Percentiles rank a stretch among this genome's conserved stretches.
Evolutionary conservation across 2,888 invertebrate genomes (phyloP).

Genomic region (Nephrotoma appendiculata): DNA sequence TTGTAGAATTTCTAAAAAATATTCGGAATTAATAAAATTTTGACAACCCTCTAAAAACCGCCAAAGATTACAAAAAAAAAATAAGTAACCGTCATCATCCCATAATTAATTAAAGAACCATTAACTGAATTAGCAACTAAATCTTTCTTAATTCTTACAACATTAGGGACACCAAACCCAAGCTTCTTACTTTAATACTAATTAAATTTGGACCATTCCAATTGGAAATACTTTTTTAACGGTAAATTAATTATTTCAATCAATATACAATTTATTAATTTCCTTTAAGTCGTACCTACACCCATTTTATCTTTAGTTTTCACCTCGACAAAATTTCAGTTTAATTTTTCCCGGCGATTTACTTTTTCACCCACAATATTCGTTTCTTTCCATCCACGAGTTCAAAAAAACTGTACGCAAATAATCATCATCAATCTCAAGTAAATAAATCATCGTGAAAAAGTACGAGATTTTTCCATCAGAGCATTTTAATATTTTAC

Average conservation of each 20-base stretch:
- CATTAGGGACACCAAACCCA: background rate
- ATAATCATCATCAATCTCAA: background rate
- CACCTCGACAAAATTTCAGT: background rate
- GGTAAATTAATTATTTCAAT: background rate
- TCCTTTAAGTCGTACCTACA: background rate
- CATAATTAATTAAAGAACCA: background rate
- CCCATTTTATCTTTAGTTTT: background rate
- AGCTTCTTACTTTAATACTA: background rate
- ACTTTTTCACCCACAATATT: background rate
- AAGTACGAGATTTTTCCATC: background rate
- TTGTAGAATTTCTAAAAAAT: too few relatives aligned
- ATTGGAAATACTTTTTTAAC: background rate
- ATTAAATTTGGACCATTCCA: background rate
- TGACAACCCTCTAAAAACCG: too few relatives aligned
- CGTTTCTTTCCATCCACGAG: background rate
- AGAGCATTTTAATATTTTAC: background rate
- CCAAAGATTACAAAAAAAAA: too few relatives aligned
- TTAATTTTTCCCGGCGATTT: background rate
- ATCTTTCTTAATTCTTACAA: background rate
- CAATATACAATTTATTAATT: background rate
- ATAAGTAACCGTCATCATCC: background rate
- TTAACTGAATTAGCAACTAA: background rate
- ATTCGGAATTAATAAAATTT: too few relatives aligned
- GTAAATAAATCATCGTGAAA: background rate
- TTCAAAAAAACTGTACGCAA: background rate